Percentiles rank a stretch among this genome's conserved stretches.
Evolutionary conservation across 2,797 vertebrate genomes (phyloP).

Genomic region (Percopsis omiscomaycus): DNA sequence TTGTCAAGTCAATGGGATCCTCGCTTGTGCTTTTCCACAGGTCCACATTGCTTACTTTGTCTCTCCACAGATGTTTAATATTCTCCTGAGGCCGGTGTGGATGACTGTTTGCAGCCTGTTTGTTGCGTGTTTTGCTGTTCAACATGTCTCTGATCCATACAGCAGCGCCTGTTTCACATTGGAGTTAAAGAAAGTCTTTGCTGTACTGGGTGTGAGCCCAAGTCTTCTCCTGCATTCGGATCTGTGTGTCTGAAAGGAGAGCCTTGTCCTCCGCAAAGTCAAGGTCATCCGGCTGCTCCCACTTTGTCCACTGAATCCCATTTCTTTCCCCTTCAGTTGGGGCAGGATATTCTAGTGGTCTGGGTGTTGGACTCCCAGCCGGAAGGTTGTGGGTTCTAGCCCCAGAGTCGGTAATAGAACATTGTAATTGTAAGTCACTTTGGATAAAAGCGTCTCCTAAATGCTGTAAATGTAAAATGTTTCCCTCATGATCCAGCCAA

Average conservation of each 20-base stretch:
- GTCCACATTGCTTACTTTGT: constrained; percentile 1
- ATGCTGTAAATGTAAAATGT: too few relatives aligned
- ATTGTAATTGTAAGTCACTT: too few relatives aligned
- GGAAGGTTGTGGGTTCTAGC: too few relatives aligned
- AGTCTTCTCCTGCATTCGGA: constrained; percentile 1
- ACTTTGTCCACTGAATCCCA: not conserved
- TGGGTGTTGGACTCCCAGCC: too few relatives aligned
- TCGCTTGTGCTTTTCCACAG: not conserved
- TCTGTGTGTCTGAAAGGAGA: not conserved
- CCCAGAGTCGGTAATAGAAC: too few relatives aligned
- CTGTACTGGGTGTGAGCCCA: not conserved
- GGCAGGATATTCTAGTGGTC: too few relatives aligned
- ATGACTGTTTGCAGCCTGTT: not conserved
- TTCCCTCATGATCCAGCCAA: not conserved
- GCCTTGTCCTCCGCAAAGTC: not conserved
- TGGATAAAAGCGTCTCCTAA: too few relatives aligned
- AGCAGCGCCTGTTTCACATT: not conserved
- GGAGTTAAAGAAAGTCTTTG: constrained; percentile 4
- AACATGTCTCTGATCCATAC: constrained; percentile 1
- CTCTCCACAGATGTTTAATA: not conserved
- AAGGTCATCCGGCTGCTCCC: not conserved
- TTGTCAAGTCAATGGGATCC: not conserved
- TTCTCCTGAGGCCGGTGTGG: not conserved
- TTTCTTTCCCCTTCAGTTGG: not conserved
- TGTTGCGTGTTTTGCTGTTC: not conserved